These are phyloP conservation scores for Saccostrea glomerata DNA, from an alignment of 1,140 invertebrate genomes.

Conservation along the genomic window DNA sequence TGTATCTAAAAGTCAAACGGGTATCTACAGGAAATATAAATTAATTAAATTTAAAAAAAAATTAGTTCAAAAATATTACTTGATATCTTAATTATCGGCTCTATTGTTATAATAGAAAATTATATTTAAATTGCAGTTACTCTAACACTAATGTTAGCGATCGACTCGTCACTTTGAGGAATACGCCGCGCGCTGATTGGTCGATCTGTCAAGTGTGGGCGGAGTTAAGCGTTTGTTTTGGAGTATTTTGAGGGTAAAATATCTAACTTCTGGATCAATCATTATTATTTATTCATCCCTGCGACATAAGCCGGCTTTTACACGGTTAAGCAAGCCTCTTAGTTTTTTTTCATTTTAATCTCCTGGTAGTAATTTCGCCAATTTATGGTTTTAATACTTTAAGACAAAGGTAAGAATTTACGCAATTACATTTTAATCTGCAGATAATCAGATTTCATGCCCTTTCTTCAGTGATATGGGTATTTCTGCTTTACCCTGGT, in stretches of 20 bases:
- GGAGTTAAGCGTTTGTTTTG: constrained; percentile 35
- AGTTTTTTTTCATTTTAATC: constrained; percentile 51
- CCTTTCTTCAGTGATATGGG: background rate
- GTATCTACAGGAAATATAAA: background rate
- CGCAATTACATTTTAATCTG: constrained; percentile 36
- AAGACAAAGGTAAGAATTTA: constrained; percentile 38
- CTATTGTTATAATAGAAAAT: constrained; percentile 8
- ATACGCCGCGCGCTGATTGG: constrained; percentile 33
- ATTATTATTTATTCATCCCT: constrained; percentile 59
- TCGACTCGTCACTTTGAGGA: constrained; percentile 28
- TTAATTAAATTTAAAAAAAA: too few species aligned
- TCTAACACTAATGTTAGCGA: constrained; percentile 1
- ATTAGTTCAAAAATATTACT: too few species aligned
- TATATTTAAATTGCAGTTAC: constrained; percentile 48
- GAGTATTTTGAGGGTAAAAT: constrained; percentile 45
- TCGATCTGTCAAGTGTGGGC: background rate
- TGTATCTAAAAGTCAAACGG: background rate
- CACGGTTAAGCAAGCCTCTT: constrained; percentile 57
- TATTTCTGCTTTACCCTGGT: constrained; percentile 8
- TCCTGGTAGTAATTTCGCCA: constrained; percentile 39
- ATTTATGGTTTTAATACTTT: constrained; percentile 35
- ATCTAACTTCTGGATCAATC: constrained; percentile 51
- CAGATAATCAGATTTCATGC: constrained; percentile 14
- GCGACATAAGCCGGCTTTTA: constrained; percentile 54
- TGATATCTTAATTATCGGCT: background rate